These are phyloP conservation scores for Lutraria rhynchaena DNA, from an alignment of 1,140 invertebrate genomes.

Conservation along the genomic window DNA sequence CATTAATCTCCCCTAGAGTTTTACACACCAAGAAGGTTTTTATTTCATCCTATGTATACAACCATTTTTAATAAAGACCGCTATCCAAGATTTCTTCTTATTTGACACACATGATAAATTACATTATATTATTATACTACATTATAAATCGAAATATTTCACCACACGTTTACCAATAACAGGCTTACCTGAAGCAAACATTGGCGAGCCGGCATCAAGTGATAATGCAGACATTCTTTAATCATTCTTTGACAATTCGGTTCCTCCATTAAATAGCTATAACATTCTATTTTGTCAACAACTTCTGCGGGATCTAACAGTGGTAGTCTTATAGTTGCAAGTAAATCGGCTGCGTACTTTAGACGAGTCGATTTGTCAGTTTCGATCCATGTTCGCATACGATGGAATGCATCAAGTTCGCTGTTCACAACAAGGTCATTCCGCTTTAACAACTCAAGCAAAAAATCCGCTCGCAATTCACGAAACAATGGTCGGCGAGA, in stretches of 20 bases:
- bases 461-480: conserved; percentile 60
- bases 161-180: too few relatives aligned
- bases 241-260: conserved; percentile 68
- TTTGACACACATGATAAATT: too few relatives aligned
- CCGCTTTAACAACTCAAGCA: conserved; percentile 61
- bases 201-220: conserved; percentile 70
- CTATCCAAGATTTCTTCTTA: too few relatives aligned
- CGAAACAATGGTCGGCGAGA: conserved; percentile 60
- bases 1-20: too few relatives aligned
- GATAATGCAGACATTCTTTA: conserved; percentile 72
- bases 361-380: conserved; percentile 56
- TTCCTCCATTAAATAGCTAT: conserved; percentile 65
- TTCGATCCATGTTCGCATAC: conserved; percentile 64
- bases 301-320: conserved; percentile 65
- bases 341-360: conserved; percentile 59
- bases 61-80: too few relatives aligned
- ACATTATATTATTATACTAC: too few relatives aligned
- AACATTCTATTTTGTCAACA: conserved; percentile 67
- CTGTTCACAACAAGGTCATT: conserved; percentile 64
- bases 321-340: conserved; percentile 64
- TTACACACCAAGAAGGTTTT: too few relatives aligned
- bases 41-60: too few relatives aligned
- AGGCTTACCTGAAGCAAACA: conserved; percentile 68
- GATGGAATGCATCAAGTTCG: conserved; percentile 65
- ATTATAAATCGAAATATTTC: too few relatives aligned